These are phyloP conservation scores for Achlya flavicornis DNA, from an alignment of 2,888 invertebrate species.

Conservation along the genomic window DNA sequence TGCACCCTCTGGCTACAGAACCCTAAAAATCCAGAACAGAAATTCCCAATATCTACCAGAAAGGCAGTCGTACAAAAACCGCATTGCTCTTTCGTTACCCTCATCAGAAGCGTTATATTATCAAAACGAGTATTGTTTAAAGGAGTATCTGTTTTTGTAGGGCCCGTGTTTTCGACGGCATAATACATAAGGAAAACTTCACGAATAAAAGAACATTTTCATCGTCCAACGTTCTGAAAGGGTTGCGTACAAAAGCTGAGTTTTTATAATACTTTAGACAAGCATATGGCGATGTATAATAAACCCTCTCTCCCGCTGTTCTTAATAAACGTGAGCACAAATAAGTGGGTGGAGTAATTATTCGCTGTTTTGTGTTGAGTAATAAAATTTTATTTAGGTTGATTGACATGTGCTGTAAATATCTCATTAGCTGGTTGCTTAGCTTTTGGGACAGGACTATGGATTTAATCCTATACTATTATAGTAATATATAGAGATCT, in stretches of 20 bases:
- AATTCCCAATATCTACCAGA: not conserved
- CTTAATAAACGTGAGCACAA: constrained; percentile 59
- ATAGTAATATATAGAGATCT: too few relatives aligned
- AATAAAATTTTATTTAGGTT: not conserved
- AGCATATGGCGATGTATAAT: constrained; percentile 55
- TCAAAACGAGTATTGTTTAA: constrained; percentile 74
- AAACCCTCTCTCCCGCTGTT: constrained; percentile 55
- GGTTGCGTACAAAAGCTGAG: constrained; percentile 69
- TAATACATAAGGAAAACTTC: constrained; percentile 55
- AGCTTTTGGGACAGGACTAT: too few relatives aligned
- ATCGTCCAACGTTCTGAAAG: constrained; percentile 64
- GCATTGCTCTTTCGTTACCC: constrained; percentile 6
- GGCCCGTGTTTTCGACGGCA: constrained; percentile 64
- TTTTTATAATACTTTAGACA: constrained; percentile 75
- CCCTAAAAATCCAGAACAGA: not conserved
- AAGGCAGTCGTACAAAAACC: constrained; percentile 8
- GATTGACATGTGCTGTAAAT: not conserved
- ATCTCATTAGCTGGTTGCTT: too few relatives aligned
- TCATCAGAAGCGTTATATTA: constrained; percentile 61
- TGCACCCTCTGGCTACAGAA: not conserved
- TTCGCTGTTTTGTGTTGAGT: constrained; percentile 25
- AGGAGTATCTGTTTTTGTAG: constrained; percentile 67
- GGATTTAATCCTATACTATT: too few relatives aligned
- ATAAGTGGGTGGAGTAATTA: constrained; percentile 62
- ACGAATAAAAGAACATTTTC: constrained; percentile 77